These are phyloP conservation scores for Plotosus lineatus DNA, from an alignment of 2,113 vertebrate species.

Conservation along the genomic window DNA sequence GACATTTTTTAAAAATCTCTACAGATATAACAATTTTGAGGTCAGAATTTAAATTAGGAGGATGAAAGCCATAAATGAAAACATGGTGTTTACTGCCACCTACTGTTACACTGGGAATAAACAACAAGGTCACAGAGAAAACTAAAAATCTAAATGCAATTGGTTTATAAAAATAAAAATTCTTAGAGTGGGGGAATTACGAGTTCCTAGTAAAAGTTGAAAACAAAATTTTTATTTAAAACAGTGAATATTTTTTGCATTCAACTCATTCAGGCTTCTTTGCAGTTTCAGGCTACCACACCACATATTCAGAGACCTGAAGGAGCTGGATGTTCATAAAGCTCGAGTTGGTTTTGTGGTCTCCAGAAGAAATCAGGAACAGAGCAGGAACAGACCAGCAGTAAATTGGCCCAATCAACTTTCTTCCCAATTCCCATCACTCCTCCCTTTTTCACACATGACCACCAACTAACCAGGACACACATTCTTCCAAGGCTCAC, in stretches of 20 bases:
- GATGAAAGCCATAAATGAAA: background rate
- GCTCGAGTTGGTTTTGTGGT: too few species aligned
- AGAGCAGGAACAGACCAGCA: too few species aligned
- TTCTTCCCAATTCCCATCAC: too few species aligned
- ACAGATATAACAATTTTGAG: background rate
- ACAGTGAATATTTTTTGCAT: background rate
- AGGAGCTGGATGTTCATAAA: background rate
- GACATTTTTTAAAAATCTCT: background rate
- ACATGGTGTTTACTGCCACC: conserved; percentile 25
- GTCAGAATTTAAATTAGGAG: background rate
- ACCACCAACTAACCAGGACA: too few species aligned
- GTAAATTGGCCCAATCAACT: too few species aligned
- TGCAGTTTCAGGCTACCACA: background rate
- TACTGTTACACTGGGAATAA: background rate
- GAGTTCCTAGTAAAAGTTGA: background rate
- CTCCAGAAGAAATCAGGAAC: too few species aligned
- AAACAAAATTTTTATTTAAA: too few species aligned
- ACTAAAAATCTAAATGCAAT: background rate
- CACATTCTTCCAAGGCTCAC: too few species aligned
- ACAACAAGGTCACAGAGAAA: background rate
- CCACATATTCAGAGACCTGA: background rate
- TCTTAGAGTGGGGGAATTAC: background rate
- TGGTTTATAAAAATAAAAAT: background rate
- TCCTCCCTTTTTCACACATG: too few species aligned
- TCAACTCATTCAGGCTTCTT: background rate